Evolutionary conservation across 2,888 invertebrate genomes (phyloP).

Genomic region (Scaptomyza tumidula): DNA sequence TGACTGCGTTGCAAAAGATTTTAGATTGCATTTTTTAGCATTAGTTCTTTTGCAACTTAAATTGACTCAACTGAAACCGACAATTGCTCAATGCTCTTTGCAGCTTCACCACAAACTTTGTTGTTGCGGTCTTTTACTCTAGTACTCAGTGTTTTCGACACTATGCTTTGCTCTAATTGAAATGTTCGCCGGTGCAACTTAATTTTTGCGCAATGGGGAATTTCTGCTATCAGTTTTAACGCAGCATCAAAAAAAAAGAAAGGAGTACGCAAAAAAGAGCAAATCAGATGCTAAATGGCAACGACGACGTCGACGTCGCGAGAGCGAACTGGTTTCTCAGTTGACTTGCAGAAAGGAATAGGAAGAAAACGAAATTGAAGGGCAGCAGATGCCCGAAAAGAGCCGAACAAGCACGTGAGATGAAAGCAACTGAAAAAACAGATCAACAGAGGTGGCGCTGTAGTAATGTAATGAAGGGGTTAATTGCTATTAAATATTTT

Average conservation of each 20-base stretch:
- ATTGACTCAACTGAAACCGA: constrained; percentile 35
- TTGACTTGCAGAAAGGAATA: constrained; percentile 40
- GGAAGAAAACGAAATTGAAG: constrained; percentile 39
- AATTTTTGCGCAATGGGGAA: constrained; percentile 55
- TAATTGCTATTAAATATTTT: not conserved
- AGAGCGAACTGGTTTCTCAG: constrained; percentile 52
- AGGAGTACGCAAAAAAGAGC: constrained; percentile 16
- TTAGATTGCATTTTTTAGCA: constrained; percentile 37
- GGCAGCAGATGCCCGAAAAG: constrained; percentile 58
- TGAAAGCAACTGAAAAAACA: constrained; percentile 1
- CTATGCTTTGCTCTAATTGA: constrained; percentile 53
- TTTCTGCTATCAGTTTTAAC: constrained; percentile 56
- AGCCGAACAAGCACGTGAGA: constrained; percentile 17
- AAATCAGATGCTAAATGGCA: constrained; percentile 16
- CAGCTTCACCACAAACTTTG: constrained; percentile 16
- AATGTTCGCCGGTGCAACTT: constrained; percentile 62
- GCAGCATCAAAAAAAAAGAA: constrained; percentile 45
- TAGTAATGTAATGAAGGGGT: not conserved
- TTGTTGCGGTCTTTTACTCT: constrained; percentile 9
- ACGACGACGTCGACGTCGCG: not conserved
- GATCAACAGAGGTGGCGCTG: constrained; percentile 9
- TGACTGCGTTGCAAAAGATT: constrained; percentile 8
- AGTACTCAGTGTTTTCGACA: constrained; percentile 9
- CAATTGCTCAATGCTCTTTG: constrained; percentile 42
- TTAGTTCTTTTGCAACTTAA: constrained; percentile 43